Percentiles rank a stretch among this genome's conserved stretches.
Evolutionary conservation across 35 echinoderm and acorn worm species (phyloP).

Genomic region (Stichopus chloronotus): DNA sequence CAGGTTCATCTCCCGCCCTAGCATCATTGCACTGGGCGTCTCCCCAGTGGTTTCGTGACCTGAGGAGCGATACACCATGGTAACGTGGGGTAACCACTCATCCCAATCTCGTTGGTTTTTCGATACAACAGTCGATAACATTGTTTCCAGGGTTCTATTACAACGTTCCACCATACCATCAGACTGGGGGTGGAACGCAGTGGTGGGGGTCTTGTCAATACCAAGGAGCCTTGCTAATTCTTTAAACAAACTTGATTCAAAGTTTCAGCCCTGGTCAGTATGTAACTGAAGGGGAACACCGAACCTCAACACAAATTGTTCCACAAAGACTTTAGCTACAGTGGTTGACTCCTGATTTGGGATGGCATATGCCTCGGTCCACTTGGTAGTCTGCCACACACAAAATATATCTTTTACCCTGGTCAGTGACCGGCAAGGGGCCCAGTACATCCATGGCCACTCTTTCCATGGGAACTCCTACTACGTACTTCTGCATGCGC

Average conservation of each 20-base stretch:
- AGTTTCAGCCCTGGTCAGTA: constrained; percentile 68
- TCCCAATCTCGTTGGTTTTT: constrained; percentile 58
- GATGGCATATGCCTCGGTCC: constrained; percentile 76
- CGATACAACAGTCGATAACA: constrained; percentile 6
- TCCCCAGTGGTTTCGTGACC: constrained; percentile 58
- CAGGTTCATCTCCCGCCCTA: background rate
- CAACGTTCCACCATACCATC: constrained; percentile 50
- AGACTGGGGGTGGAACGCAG: background rate
- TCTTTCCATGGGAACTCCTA: constrained; percentile 48
- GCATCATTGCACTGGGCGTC: constrained; percentile 23
- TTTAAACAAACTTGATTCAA: constrained; percentile 62
- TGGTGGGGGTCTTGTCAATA: background rate
- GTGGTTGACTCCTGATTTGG: constrained; percentile 59
- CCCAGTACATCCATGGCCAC: constrained; percentile 78
- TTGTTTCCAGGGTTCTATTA: constrained; percentile 32
- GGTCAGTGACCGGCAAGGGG: constrained; percentile 17
- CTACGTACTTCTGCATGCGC: constrained; percentile 35
- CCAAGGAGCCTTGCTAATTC: background rate
- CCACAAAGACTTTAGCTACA: constrained; percentile 60
- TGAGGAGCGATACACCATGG: constrained; percentile 51
- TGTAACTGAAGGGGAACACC: constrained; percentile 53
- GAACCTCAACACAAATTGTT: constrained; percentile 58
- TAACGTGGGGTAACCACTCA: constrained; percentile 30
- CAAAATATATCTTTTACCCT: constrained; percentile 69
- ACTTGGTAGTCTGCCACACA: constrained; percentile 80